These are phyloP conservation scores for Phallusia fumigata DNA, from an alignment of 23 tunicate genomes.

Conservation along the genomic window DNA sequence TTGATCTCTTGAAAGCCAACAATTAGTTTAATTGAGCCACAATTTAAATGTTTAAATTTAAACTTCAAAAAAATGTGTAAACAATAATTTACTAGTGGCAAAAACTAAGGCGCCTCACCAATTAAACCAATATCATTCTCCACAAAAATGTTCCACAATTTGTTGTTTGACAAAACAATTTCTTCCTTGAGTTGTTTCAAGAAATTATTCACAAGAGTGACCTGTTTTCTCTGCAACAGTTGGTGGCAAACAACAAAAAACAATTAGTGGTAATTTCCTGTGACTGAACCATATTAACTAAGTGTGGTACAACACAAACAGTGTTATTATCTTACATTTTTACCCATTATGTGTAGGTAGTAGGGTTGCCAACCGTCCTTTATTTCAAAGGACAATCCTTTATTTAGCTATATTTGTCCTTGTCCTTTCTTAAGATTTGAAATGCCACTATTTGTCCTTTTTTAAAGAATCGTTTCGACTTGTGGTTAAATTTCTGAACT, in stretches of 20 bases:
- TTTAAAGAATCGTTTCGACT: too few relatives aligned
- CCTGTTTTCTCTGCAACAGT: neutral
- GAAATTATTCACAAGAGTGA: neutral
- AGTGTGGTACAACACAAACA: too few relatives aligned
- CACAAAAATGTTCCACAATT: slow-evolving; percentile 24
- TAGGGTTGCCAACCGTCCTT: too few relatives aligned
- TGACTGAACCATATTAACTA: too few relatives aligned
- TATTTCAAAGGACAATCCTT: too few relatives aligned
- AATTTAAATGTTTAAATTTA: neutral
- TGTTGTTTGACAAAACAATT: neutral
- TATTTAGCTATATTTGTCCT: too few relatives aligned
- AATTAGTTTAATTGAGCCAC: neutral
- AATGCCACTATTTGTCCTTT: too few relatives aligned
- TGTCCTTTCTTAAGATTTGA: too few relatives aligned
- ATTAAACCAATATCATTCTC: slow-evolving; percentile 31
- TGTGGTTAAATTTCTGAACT: too few relatives aligned
- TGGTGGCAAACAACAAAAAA: neutral
- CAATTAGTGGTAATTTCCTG: too few relatives aligned
- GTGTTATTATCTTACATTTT: too few relatives aligned
- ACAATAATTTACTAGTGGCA: neutral
- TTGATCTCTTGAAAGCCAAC: neutral
- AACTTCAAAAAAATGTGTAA: neutral
- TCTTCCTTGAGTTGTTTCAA: slow-evolving; percentile 19
- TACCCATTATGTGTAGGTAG: too few relatives aligned
- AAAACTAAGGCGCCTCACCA: slow-evolving; percentile 17